Evolutionary conservation across 2,797 vertebrate species (phyloP), one percentile per base, ranked within the genome.

Genomic region (Clarias laeviceps): DNA sequence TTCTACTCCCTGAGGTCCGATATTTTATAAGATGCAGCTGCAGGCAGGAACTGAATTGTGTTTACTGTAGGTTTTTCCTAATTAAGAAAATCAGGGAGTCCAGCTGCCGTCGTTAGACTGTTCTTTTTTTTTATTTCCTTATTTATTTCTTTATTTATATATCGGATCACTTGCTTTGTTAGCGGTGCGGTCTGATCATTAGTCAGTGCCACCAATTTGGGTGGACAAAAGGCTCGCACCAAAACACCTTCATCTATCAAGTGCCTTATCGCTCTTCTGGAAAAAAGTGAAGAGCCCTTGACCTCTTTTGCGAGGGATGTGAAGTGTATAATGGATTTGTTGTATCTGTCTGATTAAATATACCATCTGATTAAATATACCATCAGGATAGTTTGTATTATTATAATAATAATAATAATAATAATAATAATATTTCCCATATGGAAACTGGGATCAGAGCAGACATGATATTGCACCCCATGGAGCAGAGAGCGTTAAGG

Each of bases 31-130:
- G 37, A 12, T 54, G 62, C 61, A 80, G 40, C 78, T 65, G 29
- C 27, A 37, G 50, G 72, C 50, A 66, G 59, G n/a, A 57, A 37
- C 12, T 4, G 45, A 37, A 40, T 45, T 34, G 64, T 59, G 34
- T 72, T 83, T 83, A 61, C 59, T 83, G 82, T 17, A 64, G 37
- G 81, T 27, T 59, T 24, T 29, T 45, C 34, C 37, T 62, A 29
- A 83, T 73, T 83, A 50, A 45, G 32, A 57, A 57, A 70, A 61
- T 15, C 57, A 22, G 11, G 0, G 32, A 65, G 61, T 64, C 61
- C 45, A 29, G 78, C 78, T 80, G 24, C 29, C 37, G n/a, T 59
- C 27, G 6, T 73, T 45, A 15, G n/a, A 62, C 56, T 34, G 15
- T 50, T 50, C 45, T 5, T 50, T 50, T 50, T 50, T 50, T 50